Percentiles rank a stretch among this genome's conserved stretches.
These are phyloP conservation scores for Coenonympha arcania DNA, from an alignment of 2,888 invertebrate genomes.

Conservation along the genomic window DNA sequence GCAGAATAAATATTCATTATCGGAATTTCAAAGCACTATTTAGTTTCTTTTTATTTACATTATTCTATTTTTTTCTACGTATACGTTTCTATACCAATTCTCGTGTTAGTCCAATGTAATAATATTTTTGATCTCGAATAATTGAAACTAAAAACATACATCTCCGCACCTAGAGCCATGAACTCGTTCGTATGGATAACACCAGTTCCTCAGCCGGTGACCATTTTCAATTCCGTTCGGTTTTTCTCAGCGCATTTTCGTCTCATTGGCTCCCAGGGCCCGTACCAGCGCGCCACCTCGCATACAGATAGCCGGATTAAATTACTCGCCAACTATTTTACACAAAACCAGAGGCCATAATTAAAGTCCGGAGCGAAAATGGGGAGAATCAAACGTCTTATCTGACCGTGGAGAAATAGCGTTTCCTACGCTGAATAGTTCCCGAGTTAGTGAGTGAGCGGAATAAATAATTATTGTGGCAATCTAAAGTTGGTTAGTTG, in stretches of 20 bases:
- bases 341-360: conserved; percentile 72
- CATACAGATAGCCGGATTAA: conserved; percentile 71
- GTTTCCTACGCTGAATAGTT: conserved; percentile 71
- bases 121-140: no score
- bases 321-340: conserved; percentile 73
- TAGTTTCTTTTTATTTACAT: no score
- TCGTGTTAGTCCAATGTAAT: no score
- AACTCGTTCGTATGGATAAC: background rate
- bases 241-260: conserved; percentile 21
- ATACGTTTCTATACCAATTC: no score
- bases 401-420: conserved; percentile 71
- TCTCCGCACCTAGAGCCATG: no score
- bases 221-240: background rate
- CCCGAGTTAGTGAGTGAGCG: conserved; percentile 65
- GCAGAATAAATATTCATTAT: no score
- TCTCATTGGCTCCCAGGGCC: conserved; percentile 36
- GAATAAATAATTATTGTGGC: conserved; percentile 73
- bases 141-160: no score
- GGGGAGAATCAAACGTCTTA: conserved; percentile 73
- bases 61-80: no score
- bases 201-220: background rate
- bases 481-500: conserved; percentile 62
- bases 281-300: conserved; percentile 49
- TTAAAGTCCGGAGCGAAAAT: conserved; percentile 70
- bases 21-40: no score